A percentile compares a stretch with the other conserved stretches of the same genome.
These are phyloP conservation scores for Druceiella hillmani DNA, from an alignment of 2,888 invertebrate species.

Conservation along the genomic window DNA sequence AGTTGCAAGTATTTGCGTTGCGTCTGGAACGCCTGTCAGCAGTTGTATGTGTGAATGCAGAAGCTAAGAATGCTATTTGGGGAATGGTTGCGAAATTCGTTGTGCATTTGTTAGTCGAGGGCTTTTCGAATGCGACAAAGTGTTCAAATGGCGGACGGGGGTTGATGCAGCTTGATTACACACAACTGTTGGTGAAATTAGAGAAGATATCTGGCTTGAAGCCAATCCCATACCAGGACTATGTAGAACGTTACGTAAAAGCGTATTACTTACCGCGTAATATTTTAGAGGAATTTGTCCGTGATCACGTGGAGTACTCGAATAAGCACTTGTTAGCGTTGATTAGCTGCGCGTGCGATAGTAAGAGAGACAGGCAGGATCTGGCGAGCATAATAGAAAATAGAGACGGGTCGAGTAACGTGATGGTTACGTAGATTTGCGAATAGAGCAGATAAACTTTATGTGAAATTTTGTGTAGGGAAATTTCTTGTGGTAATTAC, in stretches of 20 bases:
- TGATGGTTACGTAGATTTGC: no score
- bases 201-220: slow-evolving; percentile 80
- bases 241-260: slow-evolving; percentile 93
- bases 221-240: slow-evolving; percentile 82
- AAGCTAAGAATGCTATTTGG: slow-evolving; percentile 74
- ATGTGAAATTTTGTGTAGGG: no score
- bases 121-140: slow-evolving; percentile 85
- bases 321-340: slow-evolving; percentile 80
- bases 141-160: slow-evolving; percentile 96
- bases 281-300: slow-evolving; percentile 84
- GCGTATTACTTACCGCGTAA: slow-evolving; percentile 91
- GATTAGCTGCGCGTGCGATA: slow-evolving; percentile 80
- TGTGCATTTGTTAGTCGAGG: slow-evolving; percentile 88
- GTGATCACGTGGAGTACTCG: slow-evolving; percentile 83
- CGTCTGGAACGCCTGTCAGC: slow-evolving; percentile 68
- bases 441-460: no score
- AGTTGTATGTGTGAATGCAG: slow-evolving; percentile 64
- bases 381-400: slow-evolving; percentile 68
- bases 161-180: slow-evolving; percentile 96
- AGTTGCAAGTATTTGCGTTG: slow-evolving; percentile 72
- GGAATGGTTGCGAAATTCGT: slow-evolving; percentile 80
- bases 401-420: no score
- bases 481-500: no score
- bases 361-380: slow-evolving; percentile 80
- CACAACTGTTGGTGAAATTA: slow-evolving; percentile 86